Evolutionary conservation across 2,888 invertebrate species (phyloP), one percentile per base, ranked within the genome.

Genomic region (Mesochorus sp.): DNA sequence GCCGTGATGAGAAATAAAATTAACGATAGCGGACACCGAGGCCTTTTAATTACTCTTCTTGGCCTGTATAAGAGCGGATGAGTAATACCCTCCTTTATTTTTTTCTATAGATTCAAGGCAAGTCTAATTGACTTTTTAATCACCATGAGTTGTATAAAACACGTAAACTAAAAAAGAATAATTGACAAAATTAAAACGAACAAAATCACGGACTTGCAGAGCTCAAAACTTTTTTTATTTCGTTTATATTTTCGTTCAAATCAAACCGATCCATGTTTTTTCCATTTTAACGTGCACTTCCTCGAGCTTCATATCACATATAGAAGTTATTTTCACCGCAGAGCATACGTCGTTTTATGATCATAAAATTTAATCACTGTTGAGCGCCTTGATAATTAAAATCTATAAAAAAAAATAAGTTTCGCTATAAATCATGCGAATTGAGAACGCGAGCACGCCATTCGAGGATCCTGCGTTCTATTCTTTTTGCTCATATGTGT

Each of bases 331-430:
- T 66, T 59, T 34, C 37, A 51, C 28, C 4, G 10, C 14, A 5
- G 3, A 8, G 8, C 12, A 42, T 17, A 10, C 31, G 14, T 26
- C 67, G 39, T 64, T 74, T 44, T 44, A 61, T 51, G 39, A 49
- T 76, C 76, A 67, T 76, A 72, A 79, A 79, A 55, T n/a, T 79
- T 79, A 79, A 79, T 76, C 71, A 64, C 67, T 37, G 34, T 59
- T 31, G 53, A 37, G 53, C 34, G 34, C 19, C 34, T 5, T 66
- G 49, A 61, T 53, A 61, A 59, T 61, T 67, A 53, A 73, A 66
- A 66, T 14, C 17, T 10, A 76, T 37, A 49, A 14, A 53, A 39
- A 72, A 24, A 34, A n/a, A 51, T n/a, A 57, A 6, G 19, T 42
- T 76, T 34, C 37, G 37, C 59, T 28, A 62, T 76, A 72, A 76